Base-by-base conservation (phyloP, 2,113 vertebrate species). In the Gobiocypris rarus region DNA sequence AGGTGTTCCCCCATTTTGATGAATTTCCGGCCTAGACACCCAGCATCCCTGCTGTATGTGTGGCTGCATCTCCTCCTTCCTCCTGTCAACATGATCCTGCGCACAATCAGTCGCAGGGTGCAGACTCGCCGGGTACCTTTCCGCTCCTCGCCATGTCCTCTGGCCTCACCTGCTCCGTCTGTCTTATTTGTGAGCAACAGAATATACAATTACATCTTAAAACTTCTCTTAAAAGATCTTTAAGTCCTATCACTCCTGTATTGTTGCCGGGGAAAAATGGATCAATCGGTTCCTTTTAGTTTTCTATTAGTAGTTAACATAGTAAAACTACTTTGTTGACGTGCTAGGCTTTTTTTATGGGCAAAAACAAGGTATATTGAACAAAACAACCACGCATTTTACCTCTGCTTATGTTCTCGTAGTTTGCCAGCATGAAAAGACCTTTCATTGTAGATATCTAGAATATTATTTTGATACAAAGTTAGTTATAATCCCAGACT, bases 61-160 rank as follows among this genome's bases (percentile, higher is more conserved):
- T 90, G 88, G 87, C 89, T 89, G 89, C 87, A 76, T 87, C 90
- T 86, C 80, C 92, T 91, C 90, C 91, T 92, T 89, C 91, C 90
- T 90, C 90, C 89, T 93, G 93, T 94, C 94, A 94, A 92, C 88
- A 91, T 90, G 88, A 91, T 91, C 84, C 86, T 63, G 80, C 75
- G n/a, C 84, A 85, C 83, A 61, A 91, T 91, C 88, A 78, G 87
- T 91, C 80, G 78, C 83, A 84, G 81, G 75, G 84, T 67, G 77
- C 45, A 70, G 70, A 86, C 90, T 34, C 90, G 10, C 87, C 65
- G 48, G 92, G 91, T 88, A 88, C 82, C 85, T 28, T 85, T 91
- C 91, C 90, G 77, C 90, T 90, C 88, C 92, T 91, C 75, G 77
- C 90, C 11, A 91, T 65, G 88, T 93, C 92, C 91, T 92, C 91